phyloP scores from a whole-genome alignment of 2,797 vertebrate species.

The Aviceda cuculoides region DNA sequence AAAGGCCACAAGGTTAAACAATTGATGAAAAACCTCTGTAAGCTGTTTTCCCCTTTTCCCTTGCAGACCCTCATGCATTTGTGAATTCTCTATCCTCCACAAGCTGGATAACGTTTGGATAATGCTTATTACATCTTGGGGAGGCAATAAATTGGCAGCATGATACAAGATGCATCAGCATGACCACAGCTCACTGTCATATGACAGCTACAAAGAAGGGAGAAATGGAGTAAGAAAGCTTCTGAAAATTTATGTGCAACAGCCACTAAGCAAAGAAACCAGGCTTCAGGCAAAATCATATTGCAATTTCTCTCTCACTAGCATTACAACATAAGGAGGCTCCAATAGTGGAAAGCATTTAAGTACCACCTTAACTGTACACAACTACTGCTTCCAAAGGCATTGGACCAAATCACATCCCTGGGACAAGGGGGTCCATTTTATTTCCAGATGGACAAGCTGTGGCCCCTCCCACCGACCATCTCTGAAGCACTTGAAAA shows the following conservation, averaged over 20 bases:
- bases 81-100: not conserved
- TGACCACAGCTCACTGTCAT: not conserved
- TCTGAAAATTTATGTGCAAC: not conserved
- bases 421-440: not conserved
- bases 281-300: not conserved
- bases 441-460: not conserved
- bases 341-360: not conserved
- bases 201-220: not conserved
- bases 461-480: fast-evolving
- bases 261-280: not conserved
- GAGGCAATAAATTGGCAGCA: not conserved
- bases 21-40: not conserved
- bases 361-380: not conserved
- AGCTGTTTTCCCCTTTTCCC: not conserved
- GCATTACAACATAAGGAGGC: not conserved
- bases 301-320: not conserved
- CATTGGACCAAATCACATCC: not conserved
- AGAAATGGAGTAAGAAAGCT: not conserved
- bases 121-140: not conserved
- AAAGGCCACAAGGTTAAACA: not conserved
- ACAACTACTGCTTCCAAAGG: not conserved
- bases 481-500: not conserved
- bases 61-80: not conserved
- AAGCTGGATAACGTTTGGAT: not conserved
- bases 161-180: not conserved